Evolutionary conservation across 2,113 vertebrate species (phyloP).

Genomic region (Bubo scandiacus): DNA sequence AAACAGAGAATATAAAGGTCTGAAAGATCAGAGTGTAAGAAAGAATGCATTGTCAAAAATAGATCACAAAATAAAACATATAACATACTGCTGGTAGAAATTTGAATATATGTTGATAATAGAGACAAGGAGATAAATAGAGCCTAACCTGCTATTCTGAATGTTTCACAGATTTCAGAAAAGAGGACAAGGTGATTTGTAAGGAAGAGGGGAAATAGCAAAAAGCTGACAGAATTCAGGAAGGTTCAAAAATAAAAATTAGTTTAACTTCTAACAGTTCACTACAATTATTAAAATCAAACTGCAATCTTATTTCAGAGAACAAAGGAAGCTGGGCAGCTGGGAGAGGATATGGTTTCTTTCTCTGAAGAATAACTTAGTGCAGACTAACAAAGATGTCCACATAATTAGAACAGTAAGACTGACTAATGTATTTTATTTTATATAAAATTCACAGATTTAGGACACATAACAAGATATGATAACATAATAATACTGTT

Average conservation of each 20-base stretch:
- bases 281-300: not conserved
- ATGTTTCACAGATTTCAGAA: not conserved
- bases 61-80: not conserved
- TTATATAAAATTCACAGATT: not conserved
- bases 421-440: not conserved
- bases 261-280: not conserved
- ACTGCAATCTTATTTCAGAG: not conserved
- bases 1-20: not conserved
- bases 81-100: not conserved
- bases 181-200: not conserved
- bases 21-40: not conserved
- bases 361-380: not conserved
- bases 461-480: not conserved
- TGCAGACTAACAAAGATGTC: not conserved
- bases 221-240: not conserved
- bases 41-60: not conserved
- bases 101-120: not conserved
- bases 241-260: not conserved
- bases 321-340: not conserved
- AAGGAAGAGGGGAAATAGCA: not conserved
- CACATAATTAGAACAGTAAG: not conserved
- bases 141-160: not conserved
- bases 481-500: not conserved
- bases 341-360: rapidly evolving
- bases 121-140: not conserved